Conservation (phyloP, 2,797 vertebrate genomes). For the Diglossa cyanea region DNA sequence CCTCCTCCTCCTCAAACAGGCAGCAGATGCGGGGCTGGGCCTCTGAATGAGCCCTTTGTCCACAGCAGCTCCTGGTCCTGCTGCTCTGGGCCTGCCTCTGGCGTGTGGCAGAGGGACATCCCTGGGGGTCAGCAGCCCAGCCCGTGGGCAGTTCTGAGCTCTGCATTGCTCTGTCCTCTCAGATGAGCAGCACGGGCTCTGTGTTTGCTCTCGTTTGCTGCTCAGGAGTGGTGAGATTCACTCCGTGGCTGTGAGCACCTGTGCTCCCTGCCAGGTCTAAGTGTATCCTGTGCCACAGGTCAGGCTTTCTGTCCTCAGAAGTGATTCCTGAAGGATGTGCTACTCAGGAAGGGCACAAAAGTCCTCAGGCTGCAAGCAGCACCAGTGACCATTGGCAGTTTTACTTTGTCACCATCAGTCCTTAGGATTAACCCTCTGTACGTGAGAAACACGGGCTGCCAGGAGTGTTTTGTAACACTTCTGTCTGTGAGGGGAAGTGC, state of each 20-base stretch:
- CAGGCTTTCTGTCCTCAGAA: neutral
- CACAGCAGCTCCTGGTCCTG: neutral
- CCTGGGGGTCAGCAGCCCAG: neutral
- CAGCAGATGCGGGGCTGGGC: neutral
- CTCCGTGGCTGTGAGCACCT: neutral
- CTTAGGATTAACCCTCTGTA: neutral
- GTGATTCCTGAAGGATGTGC: neutral
- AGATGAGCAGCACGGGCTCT: neutral
- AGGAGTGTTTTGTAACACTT: neutral
- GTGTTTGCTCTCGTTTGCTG: neutral
- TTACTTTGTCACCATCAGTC: neutral
- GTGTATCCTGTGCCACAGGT: neutral
- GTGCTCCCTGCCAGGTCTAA: neutral
- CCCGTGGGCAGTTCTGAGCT: accelerated
- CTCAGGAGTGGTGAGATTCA: neutral
- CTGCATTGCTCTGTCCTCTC: accelerated
- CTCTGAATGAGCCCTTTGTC: slow-evolving; percentile 32
- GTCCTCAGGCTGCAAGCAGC: accelerated
- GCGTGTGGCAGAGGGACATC: neutral
- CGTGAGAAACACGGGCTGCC: accelerated
- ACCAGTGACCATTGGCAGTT: neutral
- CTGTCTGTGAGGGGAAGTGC: neutral
- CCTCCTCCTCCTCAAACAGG: neutral
- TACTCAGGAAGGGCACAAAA: neutral
- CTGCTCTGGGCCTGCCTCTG: neutral